These are phyloP conservation scores for Ctenopoma multispine DNA, from an alignment of 2,797 vertebrate species.

Conservation along the genomic window DNA sequence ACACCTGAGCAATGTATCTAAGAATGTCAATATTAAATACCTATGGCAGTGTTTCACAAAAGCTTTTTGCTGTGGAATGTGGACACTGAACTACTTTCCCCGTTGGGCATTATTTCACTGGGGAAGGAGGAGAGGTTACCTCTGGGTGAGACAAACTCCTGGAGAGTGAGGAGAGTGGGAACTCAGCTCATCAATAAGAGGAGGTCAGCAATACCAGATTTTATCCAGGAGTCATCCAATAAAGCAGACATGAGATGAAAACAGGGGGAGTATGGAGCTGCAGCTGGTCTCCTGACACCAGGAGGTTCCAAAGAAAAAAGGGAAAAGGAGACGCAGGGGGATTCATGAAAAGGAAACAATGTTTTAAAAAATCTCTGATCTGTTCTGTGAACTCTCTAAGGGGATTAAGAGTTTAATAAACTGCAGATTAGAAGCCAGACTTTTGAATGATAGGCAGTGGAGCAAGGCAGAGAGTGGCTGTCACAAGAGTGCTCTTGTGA, in stretches of 20 bases:
- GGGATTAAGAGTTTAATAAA: slow-evolving; percentile 79
- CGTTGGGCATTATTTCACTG: slow-evolving; percentile 42
- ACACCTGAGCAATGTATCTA: neutral
- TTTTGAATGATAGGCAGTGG: slow-evolving; percentile 53
- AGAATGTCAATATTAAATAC: neutral
- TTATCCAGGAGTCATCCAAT: slow-evolving; percentile 37
- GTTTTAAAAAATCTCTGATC: slow-evolving; percentile 45
- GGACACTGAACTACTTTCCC: slow-evolving; percentile 26
- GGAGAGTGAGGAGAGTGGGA: slow-evolving; percentile 51
- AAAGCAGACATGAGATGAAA: slow-evolving; percentile 50
- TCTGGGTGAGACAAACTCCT: slow-evolving; percentile 56
- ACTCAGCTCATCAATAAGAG: slow-evolving; percentile 55
- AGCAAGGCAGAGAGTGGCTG: slow-evolving; percentile 50
- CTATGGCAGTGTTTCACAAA: slow-evolving; percentile 1
- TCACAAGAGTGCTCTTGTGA: slow-evolving; percentile 73
- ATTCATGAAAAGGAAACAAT: slow-evolving; percentile 28
- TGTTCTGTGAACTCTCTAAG: slow-evolving; percentile 64
- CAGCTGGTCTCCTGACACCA: slow-evolving; percentile 30
- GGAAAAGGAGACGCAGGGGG: neutral
- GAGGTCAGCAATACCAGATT: slow-evolving; percentile 55
- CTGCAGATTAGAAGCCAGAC: slow-evolving; percentile 62
- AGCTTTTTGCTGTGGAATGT: slow-evolving; percentile 43
- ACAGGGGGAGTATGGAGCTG: slow-evolving; percentile 27
- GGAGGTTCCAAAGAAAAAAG: slow-evolving; percentile 8
- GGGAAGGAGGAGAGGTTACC: slow-evolving; percentile 39